Conservation (phyloP, 2,113 vertebrate genomes). For the Phasianus colchicus region DNA sequence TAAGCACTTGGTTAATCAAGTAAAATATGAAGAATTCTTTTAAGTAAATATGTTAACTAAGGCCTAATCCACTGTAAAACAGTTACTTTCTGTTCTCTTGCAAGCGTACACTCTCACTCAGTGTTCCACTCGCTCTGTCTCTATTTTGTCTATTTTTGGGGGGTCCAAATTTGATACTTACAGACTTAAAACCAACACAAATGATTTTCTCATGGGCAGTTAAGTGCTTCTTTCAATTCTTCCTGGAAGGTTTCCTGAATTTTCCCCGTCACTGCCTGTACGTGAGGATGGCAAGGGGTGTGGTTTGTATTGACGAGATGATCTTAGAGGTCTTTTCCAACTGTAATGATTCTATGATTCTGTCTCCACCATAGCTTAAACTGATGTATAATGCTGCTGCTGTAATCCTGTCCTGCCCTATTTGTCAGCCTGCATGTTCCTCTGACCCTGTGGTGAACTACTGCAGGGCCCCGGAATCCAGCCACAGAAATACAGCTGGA, state of each 20-base stretch:
- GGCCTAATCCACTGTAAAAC: not conserved
- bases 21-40: not conserved
- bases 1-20: not conserved
- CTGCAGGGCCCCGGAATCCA: not conserved
- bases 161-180: not conserved
- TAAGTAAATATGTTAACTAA: not conserved
- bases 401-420: not conserved
- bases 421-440: fast-evolving
- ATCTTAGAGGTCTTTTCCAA: too few species aligned
- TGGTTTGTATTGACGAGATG: not conserved
- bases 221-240: not conserved
- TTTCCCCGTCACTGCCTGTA: not conserved
- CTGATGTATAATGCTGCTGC: not conserved
- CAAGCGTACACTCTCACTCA: not conserved
- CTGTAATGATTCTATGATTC: too few species aligned
- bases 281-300: not conserved
- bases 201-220: not conserved
- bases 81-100: not conserved
- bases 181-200: not conserved
- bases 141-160: not conserved
- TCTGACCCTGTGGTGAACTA: not conserved
- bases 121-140: not conserved
- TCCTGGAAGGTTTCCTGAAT: not conserved
- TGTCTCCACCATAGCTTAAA: not conserved
- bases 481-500: not conserved